Conservation (phyloP, 2,113 vertebrate species). For the human region GRCh38 chr4:47321501-47322000, state of each 20-base stretch:
- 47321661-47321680: background rate
- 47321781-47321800: background rate
- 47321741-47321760: background rate
- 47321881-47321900: background rate
- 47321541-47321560: background rate
- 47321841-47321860: background rate
- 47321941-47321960: background rate
- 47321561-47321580: background rate
- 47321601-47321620: background rate
- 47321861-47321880: background rate
- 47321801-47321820: background rate
- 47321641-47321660: background rate
- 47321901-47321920: background rate
- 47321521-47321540: background rate
- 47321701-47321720: background rate
- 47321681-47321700: background rate
- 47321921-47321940: background rate
- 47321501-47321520: background rate
- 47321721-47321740: background rate
- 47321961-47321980: background rate
- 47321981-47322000: background rate
- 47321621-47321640: background rate
- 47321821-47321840: background rate
- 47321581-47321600: background rate
- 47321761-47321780: background rate